Evolutionary conservation across 2,797 vertebrate genomes (phyloP), one percentile per base, ranked within the genome.

Genomic region (Sebastes oblongus): DNA sequence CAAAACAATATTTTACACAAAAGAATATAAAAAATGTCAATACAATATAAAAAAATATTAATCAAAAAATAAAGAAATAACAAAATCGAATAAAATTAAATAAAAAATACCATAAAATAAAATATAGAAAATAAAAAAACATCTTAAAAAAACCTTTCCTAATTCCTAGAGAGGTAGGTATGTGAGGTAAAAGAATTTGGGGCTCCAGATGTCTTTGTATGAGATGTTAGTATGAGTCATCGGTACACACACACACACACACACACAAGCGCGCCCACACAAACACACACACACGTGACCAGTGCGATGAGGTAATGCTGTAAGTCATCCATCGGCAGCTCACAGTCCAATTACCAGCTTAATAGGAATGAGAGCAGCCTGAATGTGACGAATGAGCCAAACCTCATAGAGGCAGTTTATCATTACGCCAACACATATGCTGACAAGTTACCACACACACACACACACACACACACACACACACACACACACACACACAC

Each of bases 281-380:
- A 54, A 64, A 66, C 32, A 58, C 73, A 68, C 73, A 68, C 30
- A 71, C 59, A 66, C 22, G 2, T 34, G 71, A 74, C 71, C 71
- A 16, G 5, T 25, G 1, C 80, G 89, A 94, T 97, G 96, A 97
- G 94, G 95, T 96, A 95, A 97, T 95, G 93, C 93, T 86, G 76
- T 76, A 81, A 90, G 92, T 95, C 94, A 95, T 93, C 87, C 86
- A 86, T 84, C 39, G 65, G 87, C 89, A 85, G 84, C 90, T 88
- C 68, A 70, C 89, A 84, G 88, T 83, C 88, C 92, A 94, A 95
- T 96, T 93, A 95, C 71, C 89, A 60, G 84, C 83, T 86, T 83
- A 93, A 95, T 89, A 79, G 90, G 91, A 87, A 86, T 66, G 87
- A 90, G 84, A 88, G 71, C 80, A 92, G 80, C 36, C 22, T 69